phyloP scores from a whole-genome alignment of 2,888 invertebrate genomes.

The Campoplex nolae region DNA sequence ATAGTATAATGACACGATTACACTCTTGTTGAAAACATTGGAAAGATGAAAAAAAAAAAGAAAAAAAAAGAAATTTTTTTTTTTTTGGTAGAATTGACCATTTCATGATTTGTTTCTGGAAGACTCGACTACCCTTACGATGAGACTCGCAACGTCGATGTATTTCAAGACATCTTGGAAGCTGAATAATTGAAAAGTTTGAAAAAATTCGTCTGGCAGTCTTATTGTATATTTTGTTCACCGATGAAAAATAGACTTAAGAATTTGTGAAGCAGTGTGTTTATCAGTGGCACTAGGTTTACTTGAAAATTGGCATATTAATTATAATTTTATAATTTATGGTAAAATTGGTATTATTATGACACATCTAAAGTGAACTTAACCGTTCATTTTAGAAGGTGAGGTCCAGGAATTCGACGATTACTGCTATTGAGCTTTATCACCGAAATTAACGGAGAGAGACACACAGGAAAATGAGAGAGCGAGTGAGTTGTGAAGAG shows the following conservation, averaged over 20 bases:
- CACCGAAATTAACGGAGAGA: conserved; percentile 47
- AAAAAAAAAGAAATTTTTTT: neutral
- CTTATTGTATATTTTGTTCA: neutral
- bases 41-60: conserved; percentile 8
- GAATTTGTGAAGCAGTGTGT: neutral
- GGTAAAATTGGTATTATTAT: conserved; percentile 33
- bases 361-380: neutral
- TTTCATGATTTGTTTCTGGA: conserved; percentile 47
- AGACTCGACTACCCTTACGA: conserved; percentile 67
- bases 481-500: conserved; percentile 40
- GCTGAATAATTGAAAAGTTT: neutral
- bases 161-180: conserved; percentile 68
- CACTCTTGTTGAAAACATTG: conserved; percentile 9
- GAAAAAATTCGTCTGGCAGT: conserved; percentile 51
- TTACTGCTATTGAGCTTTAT: conserved; percentile 40
- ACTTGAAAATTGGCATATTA: conserved; percentile 26
- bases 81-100: conserved; percentile 4
- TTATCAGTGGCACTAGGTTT: conserved; percentile 10
- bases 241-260: conserved; percentile 22
- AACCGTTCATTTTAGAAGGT: neutral
- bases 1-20: neutral
- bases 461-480: conserved; percentile 58
- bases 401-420: neutral
- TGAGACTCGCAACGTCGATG: conserved; percentile 70
- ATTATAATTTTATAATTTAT: conserved; percentile 22